Evolutionary conservation across 2,113 vertebrate genomes (phyloP), one percentile per base, ranked within the genome.

Genomic region (Lampris megalopsis): DNA sequence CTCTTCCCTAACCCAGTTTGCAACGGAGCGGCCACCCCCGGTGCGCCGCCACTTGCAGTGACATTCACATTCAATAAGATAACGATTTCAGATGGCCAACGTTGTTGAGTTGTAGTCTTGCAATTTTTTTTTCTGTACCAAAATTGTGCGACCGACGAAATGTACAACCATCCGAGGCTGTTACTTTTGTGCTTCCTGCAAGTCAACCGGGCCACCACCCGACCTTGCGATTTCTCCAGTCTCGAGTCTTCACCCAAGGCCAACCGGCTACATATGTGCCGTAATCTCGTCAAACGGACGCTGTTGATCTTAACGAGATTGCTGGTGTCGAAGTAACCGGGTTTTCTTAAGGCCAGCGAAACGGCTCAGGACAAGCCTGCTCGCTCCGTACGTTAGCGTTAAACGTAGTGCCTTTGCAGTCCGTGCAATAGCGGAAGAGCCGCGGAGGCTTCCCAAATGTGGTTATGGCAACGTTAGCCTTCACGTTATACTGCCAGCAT

Each of bases 391-490:
- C 42, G 63, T 57, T 86, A 63, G 75, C 75, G 85, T 63, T 13
- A 47, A 66, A 60, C 88, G 81, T 92, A 91, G 87, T 83, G 72
- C 49, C 71, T 56, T 76, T 88, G 84, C 89, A 63, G 52, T 71
- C 72, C 36, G 2, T 82, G 49, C 73, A 88, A 91, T 93, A 90
- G 88, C 92, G 92, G 90, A 92, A 93, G 92, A 90, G 80, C 79
- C 56, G 80, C 81, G 2, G 62, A 83, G 77, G 82, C 70, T 71
- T 62, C 57, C 68, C 41, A 6, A 0, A 80, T 76, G 70, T 88
- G 67, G 63, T 64, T 61, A 65, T 75, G 77, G 71, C 72, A 81
- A 40, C 61, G 66, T 68, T 63, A 54, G 75, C 77, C 60, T 75
- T 47, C 73, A 62, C 71, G 73, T 60, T 10, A 54, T 54, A 48